Evolutionary conservation across 2,888 invertebrate genomes (phyloP).

Genomic region (Heliconius cydno): DNA sequence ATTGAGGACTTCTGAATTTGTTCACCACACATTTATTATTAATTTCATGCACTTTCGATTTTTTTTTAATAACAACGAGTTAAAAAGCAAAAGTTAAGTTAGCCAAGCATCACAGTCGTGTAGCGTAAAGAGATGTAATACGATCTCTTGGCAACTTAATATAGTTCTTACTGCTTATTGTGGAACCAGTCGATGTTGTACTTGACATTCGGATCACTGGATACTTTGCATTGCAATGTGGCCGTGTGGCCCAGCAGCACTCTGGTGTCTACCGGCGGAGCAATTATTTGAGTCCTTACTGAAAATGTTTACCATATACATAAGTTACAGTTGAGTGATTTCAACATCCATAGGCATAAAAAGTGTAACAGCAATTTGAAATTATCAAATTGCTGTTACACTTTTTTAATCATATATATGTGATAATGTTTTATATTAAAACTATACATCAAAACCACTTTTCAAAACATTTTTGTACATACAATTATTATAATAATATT

Average conservation of each 20-base stretch:
- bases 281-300: slow-evolving; percentile 97
- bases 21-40: not conserved
- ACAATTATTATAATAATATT: not conserved
- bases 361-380: not conserved
- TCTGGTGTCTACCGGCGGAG: slow-evolving; percentile 95
- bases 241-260: slow-evolving; percentile 97
- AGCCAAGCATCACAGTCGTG: slow-evolving; percentile 37
- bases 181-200: slow-evolving; percentile 95
- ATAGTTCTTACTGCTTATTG: slow-evolving; percentile 88
- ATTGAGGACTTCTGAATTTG: not conserved
- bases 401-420: not conserved
- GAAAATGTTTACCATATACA: slow-evolving; percentile 53
- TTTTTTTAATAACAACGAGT: slow-evolving; percentile 18
- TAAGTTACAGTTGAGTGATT: not conserved
- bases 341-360: not conserved
- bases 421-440: not conserved
- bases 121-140: slow-evolving; percentile 38
- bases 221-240: slow-evolving; percentile 96
- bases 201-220: slow-evolving; percentile 94
- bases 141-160: slow-evolving; percentile 27
- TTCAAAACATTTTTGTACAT: too few relatives aligned
- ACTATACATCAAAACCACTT: not conserved
- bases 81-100: slow-evolving; percentile 40
- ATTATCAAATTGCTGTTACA: too few relatives aligned
- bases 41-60: slow-evolving; percentile 38